phyloP scores from a whole-genome alignment of 2,797 vertebrate species.

The Lepidocolaptes lacrymiger region DNA sequence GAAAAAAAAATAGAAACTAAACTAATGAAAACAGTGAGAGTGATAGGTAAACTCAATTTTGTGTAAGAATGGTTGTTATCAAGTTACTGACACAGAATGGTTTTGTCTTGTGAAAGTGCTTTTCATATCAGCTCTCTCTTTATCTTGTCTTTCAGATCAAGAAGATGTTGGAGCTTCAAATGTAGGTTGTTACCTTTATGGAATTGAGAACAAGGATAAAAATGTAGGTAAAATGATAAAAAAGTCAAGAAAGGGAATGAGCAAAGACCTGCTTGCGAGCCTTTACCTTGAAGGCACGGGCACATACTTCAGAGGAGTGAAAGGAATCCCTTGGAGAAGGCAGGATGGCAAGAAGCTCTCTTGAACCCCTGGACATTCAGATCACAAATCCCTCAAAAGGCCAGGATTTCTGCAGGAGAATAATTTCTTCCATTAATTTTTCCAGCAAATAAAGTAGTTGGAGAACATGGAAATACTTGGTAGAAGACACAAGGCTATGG shows the following conservation, averaged over 20 bases:
- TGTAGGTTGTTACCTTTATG: neutral
- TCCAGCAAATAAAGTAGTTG: neutral
- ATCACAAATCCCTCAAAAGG: neutral
- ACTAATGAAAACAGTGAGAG: neutral
- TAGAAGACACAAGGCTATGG: neutral
- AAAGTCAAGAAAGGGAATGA: neutral
- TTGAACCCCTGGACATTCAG: neutral
- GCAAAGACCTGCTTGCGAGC: neutral
- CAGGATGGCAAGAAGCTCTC: neutral
- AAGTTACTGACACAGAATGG: neutral
- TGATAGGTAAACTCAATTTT: neutral
- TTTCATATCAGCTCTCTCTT: neutral
- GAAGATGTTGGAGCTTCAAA: neutral
- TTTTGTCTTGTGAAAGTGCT: neutral
- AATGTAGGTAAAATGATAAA: neutral
- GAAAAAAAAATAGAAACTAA: neutral
- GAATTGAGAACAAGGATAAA: neutral
- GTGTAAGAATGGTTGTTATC: neutral
- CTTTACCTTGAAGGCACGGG: neutral
- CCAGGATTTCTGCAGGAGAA: neutral
- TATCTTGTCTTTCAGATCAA: neutral
- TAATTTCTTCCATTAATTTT: neutral
- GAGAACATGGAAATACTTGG: neutral
- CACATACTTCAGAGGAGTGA: fast-evolving
- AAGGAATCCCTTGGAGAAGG: neutral